Base-by-base conservation (phyloP, 2,113 vertebrate species). In the Epinephelus moara region DNA sequence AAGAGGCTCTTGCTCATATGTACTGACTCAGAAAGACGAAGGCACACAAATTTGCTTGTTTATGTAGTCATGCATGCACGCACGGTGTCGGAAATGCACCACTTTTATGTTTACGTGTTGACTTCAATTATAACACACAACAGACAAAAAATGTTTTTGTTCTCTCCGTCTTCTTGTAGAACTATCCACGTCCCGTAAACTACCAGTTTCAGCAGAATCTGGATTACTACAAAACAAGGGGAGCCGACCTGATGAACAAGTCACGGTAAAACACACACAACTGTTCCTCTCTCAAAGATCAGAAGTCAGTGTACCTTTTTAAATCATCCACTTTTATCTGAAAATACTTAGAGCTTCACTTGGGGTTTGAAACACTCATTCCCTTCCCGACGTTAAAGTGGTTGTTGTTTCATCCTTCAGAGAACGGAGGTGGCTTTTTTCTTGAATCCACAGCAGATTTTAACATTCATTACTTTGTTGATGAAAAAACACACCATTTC, bases 221-320 rank as follows among this genome's bases (percentile, higher is more conserved):
- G 93, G 98, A 99, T 93, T 99, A 99, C 93, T 99, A 99, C 93
- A 99, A 97, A 94, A 98, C 98, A n/a, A 94, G 97, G 19, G 98
- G 98, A 79, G 96, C 97, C 49, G 98, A 99, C 72, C 93, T 99
- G 74, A 96, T 99, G 96, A 98, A 96, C 93, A 99, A 97, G 93
- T 96, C 97, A 45, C 95, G 97, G 98, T 99, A 95, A 71, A 62
- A 52, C 15, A 47, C 10, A 42, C 55, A 23, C 10, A 45, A 63
- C 5, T 23, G 1, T 37, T 27, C n/a, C 0, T 61, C 30, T 23
- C 14, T n/a, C 7, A 17, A 49, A n/a, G 19, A 12, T 15, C 30
- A 19, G 14, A 40, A 18, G 45, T 61, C 37, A 19, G 49, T 23
- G 15, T 21, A 11, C 2, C 17, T 27, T 50, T 67, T 57, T 7